These are phyloP conservation scores for Butorides virescens DNA, from an alignment of 2,113 vertebrate species.

Conservation along the genomic window DNA sequence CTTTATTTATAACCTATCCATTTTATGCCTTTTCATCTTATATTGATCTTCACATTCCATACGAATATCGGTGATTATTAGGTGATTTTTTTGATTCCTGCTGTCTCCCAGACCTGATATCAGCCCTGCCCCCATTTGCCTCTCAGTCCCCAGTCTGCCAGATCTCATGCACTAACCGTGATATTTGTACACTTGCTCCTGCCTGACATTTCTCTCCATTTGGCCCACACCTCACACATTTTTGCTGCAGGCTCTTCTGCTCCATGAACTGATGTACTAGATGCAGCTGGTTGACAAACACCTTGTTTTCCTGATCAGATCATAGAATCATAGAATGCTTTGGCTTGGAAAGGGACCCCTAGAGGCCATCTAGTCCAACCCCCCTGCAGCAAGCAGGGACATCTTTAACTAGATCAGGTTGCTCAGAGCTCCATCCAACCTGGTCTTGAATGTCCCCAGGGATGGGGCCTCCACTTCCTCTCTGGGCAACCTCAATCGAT, in stretches of 20 bases:
- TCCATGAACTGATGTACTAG: not conserved
- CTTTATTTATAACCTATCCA: not conserved
- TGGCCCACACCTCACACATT: not conserved
- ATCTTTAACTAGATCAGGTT: no score
- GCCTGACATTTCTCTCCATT: not conserved
- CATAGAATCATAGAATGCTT: no score
- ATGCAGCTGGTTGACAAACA: not conserved
- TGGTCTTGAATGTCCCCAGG: no score
- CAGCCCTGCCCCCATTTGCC: not conserved
- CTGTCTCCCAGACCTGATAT: not conserved
- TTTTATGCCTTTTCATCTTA: not conserved
- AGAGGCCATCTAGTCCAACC: no score
- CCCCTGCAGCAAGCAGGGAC: no score
- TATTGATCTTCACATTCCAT: not conserved
- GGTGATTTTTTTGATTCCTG: not conserved
- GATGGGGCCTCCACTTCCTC: no score
- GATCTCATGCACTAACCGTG: not conserved
- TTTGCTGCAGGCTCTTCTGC: not conserved
- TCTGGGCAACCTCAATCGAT: no score
- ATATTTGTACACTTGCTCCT: not conserved
- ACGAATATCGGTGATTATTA: not conserved
- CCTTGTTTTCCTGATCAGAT: not conserved
- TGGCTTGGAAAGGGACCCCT: no score
- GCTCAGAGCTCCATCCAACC: no score
- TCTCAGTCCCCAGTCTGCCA: not conserved